Conservation (phyloP, 2,888 invertebrate genomes). For the Macrosoma leucophasiata region DNA sequence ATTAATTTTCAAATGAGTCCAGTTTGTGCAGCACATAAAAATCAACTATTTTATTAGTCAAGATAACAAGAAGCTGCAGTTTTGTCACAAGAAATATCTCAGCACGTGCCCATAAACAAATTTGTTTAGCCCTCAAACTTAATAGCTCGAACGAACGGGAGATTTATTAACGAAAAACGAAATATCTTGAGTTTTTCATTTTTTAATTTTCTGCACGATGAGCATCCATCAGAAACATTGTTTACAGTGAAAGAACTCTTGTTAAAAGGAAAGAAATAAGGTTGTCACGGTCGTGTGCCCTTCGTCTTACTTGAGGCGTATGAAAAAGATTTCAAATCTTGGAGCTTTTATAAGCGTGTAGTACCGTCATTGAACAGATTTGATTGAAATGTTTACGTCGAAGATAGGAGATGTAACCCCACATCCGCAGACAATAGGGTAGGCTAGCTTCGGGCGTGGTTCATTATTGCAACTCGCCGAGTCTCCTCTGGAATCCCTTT, state of each 20-base stretch:
- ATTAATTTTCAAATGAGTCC: slow-evolving; percentile 16
- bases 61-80: no score
- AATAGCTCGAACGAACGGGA: slow-evolving; percentile 41
- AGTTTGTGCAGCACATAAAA: slow-evolving; percentile 9
- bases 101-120: slow-evolving; percentile 32
- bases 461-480: slow-evolving; percentile 46
- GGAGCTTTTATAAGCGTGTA: neutral
- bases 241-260: slow-evolving; percentile 44
- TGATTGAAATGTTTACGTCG: slow-evolving; percentile 43
- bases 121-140: slow-evolving; percentile 40
- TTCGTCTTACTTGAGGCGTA: no score
- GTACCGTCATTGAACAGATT: slow-evolving; percentile 18
- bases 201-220: slow-evolving; percentile 64
- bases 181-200: slow-evolving; percentile 44
- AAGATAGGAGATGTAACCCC: slow-evolving; percentile 36
- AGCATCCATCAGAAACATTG: slow-evolving; percentile 50
- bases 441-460: slow-evolving; percentile 38
- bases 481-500: slow-evolving; percentile 47
- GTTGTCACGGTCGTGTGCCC: slow-evolving; percentile 46
- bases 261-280: slow-evolving; percentile 44
- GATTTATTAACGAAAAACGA: slow-evolving; percentile 35
- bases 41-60: no score
- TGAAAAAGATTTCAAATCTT: slow-evolving; percentile 25
- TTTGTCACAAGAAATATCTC: no score
- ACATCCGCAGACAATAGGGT: slow-evolving; percentile 39